These are phyloP conservation scores for Nicator chloris DNA, from an alignment of 2,113 vertebrate genomes.

Conservation along the genomic window DNA sequence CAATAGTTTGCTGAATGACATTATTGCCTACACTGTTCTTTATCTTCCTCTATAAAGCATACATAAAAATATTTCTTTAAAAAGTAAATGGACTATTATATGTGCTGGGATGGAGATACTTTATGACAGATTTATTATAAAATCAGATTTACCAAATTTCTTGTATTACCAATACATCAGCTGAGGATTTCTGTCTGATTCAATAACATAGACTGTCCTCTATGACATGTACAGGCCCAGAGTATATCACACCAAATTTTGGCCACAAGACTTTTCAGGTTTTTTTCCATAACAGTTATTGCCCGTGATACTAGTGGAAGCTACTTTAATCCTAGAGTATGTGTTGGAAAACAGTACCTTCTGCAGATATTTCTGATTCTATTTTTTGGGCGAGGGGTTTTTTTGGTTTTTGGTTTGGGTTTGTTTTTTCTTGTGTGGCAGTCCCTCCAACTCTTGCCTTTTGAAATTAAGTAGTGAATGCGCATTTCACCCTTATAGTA, in stretches of 20 bases:
- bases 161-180: not conserved
- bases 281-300: not conserved
- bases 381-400: fast-evolving
- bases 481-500: not conserved
- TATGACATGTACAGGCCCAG: not conserved
- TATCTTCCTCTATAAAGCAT: not conserved
- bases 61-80: not conserved
- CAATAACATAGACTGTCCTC: not conserved
- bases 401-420: not conserved
- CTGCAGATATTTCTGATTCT: not conserved
- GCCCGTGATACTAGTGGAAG: not conserved
- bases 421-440: not conserved
- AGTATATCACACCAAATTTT: not conserved
- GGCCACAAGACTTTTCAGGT: not conserved
- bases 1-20: not conserved
- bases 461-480: not conserved
- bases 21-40: not conserved
- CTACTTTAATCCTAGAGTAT: not conserved
- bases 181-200: not conserved
- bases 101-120: not conserved
- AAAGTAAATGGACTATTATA: not conserved
- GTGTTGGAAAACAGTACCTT: not conserved
- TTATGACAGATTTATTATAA: not conserved
- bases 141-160: not conserved
- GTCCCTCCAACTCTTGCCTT: not conserved